Conservation (phyloP, 2,888 invertebrate species). For the Folsomia manolachei region DNA sequence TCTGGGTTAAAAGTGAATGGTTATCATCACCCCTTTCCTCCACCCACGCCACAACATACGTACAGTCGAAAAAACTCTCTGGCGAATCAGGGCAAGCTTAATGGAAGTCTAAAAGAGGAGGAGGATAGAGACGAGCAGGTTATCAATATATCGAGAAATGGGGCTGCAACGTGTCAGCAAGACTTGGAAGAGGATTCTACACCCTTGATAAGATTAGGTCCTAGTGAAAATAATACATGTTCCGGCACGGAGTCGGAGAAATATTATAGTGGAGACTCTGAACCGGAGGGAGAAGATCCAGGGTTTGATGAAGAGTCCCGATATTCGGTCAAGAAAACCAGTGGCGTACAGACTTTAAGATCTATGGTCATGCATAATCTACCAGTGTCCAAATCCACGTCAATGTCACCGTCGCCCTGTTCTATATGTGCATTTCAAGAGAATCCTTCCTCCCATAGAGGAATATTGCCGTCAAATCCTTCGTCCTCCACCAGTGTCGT, state of each 20-base stretch:
- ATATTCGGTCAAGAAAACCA: constrained; percentile 15
- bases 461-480: neutral
- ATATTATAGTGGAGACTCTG: constrained; percentile 51
- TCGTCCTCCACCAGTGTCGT: neutral
- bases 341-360: neutral
- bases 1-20: constrained; percentile 16
- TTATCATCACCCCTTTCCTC: constrained; percentile 47
- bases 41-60: constrained; percentile 37
- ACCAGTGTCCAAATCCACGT: neutral
- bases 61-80: constrained; percentile 30
- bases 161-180: constrained; percentile 51
- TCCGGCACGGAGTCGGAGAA: constrained; percentile 50
- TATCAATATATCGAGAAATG: constrained; percentile 71
- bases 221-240: constrained; percentile 19
- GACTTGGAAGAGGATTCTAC: constrained; percentile 36
- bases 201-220: constrained; percentile 22
- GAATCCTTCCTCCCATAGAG: neutral
- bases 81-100: constrained; percentile 52
- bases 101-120: constrained; percentile 51
- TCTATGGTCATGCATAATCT: no score
- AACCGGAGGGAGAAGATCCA: constrained; percentile 35
- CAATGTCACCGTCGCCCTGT: neutral
- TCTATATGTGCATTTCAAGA: neutral
- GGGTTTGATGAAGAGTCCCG: neutral
- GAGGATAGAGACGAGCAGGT: constrained; percentile 61